These are phyloP conservation scores for Peromyscus aztecus DNA, from an alignment of 2,797 vertebrate species.

Conservation along the genomic window DNA sequence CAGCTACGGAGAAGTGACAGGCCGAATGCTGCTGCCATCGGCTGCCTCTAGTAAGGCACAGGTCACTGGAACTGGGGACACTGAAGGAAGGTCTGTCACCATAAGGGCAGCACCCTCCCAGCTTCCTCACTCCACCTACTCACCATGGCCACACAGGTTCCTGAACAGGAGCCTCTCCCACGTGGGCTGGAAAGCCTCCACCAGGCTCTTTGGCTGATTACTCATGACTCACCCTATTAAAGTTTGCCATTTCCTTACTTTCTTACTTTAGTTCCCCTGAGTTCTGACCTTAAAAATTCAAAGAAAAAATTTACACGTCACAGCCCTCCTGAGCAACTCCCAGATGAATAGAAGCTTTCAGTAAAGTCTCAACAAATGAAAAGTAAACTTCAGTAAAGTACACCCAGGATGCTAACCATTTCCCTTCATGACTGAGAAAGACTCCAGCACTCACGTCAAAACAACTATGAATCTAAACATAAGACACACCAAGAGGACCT, in stretches of 20 bases:
- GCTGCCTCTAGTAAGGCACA: constrained; percentile 12
- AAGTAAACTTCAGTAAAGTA: background rate
- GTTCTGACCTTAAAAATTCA: constrained; percentile 64
- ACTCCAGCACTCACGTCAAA: background rate
- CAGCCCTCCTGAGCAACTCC: background rate
- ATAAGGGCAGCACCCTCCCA: accelerated
- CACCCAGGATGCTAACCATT: background rate
- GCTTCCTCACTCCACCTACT: background rate
- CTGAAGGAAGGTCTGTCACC: background rate
- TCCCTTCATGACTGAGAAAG: background rate
- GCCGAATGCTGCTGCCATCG: background rate
- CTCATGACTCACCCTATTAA: constrained; percentile 6
- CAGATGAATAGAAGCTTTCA: background rate
- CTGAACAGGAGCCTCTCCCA: background rate
- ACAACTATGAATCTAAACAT: background rate
- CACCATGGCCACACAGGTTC: background rate
- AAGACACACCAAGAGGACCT: background rate
- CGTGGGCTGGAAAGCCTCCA: background rate
- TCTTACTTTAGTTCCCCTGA: constrained; percentile 41
- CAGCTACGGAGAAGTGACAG: background rate
- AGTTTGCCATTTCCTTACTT: constrained; percentile 30
- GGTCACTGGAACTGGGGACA: background rate
- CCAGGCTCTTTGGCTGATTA: background rate
- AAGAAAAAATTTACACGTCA: constrained; percentile 4
- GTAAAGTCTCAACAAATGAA: background rate